These are phyloP conservation scores for Drosophila yooni DNA, from an alignment of 2,888 invertebrate species.

Conservation along the genomic window DNA sequence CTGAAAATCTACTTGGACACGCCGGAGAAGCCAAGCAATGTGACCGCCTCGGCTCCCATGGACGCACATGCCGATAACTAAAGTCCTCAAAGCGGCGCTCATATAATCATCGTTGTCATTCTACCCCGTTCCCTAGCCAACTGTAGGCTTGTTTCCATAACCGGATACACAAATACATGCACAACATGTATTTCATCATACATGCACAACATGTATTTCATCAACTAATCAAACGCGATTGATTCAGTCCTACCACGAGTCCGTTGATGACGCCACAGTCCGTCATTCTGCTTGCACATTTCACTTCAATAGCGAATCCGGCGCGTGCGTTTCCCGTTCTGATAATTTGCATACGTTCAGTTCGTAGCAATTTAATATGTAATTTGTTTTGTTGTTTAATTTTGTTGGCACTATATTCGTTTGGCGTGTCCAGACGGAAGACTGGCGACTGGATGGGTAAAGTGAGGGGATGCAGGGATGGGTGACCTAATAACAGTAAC, in stretches of 20 bases:
- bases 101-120: constrained; percentile 15
- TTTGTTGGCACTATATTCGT: constrained; percentile 54
- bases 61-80: constrained; percentile 70
- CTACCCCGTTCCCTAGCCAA: constrained; percentile 19
- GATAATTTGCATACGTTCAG: constrained; percentile 31
- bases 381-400: constrained; percentile 69
- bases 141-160: constrained; percentile 18
- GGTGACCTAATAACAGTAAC: constrained; percentile 53
- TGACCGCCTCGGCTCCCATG: constrained; percentile 66
- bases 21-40: constrained; percentile 77
- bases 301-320: constrained; percentile 13
- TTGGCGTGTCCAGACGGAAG: constrained; percentile 21
- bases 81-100: constrained; percentile 12
- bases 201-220: constrained; percentile 36
- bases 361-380: constrained; percentile 50
- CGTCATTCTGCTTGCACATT: constrained; percentile 19
- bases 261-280: constrained; percentile 11
- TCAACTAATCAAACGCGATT: constrained; percentile 23
- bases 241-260: constrained; percentile 27
- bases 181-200: constrained; percentile 34
- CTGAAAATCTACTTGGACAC: constrained; percentile 90
- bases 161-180: constrained; percentile 29
- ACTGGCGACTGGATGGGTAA: neutral
- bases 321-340: constrained; percentile 26
- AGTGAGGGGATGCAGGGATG: constrained; percentile 1